Percentiles rank a stretch among this genome's conserved stretches.
Evolutionary conservation across 2,888 invertebrate genomes (phyloP).

Genomic region (Pristionchus japonicus): DNA sequence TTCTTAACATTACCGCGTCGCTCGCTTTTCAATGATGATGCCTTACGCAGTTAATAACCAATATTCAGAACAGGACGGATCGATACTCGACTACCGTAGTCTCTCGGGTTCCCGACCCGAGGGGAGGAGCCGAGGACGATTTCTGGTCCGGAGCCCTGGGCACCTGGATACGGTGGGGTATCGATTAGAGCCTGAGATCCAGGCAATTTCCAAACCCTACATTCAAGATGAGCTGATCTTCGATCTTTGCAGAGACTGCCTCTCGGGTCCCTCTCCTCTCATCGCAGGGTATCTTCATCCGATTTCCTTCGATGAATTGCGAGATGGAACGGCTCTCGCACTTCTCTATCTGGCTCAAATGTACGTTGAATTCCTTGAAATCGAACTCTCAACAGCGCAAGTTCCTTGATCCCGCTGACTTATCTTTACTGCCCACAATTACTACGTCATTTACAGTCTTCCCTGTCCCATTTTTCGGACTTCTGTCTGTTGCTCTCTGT

Average conservation of each 20-base stretch:
- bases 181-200: too few species aligned
- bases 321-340: conserved; percentile 9
- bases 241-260: conserved; percentile 5
- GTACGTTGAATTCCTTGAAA: not conserved
- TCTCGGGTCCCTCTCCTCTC: conserved; percentile 9
- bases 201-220: not conserved
- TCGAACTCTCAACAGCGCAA: not conserved
- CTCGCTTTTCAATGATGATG: not conserved
- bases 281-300: not conserved
- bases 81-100: conserved; percentile 43
- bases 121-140: not conserved
- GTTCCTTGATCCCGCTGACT: not conserved
- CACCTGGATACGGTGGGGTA: conserved; percentile 6
- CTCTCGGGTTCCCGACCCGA: conserved; percentile 44
- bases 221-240: not conserved
- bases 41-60: not conserved
- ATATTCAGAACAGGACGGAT: conserved; percentile 11
- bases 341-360: not conserved
- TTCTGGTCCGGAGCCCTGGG: conserved; percentile 38
- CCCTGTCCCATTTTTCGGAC: not conserved
- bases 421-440: not conserved
- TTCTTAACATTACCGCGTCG: not conserved
- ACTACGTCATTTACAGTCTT: not conserved
- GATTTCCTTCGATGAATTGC: not conserved
- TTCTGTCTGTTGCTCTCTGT: not conserved